These are phyloP conservation scores for Sphyrna mokarran DNA, from an alignment of 2,113 vertebrate species.

Conservation along the genomic window DNA sequence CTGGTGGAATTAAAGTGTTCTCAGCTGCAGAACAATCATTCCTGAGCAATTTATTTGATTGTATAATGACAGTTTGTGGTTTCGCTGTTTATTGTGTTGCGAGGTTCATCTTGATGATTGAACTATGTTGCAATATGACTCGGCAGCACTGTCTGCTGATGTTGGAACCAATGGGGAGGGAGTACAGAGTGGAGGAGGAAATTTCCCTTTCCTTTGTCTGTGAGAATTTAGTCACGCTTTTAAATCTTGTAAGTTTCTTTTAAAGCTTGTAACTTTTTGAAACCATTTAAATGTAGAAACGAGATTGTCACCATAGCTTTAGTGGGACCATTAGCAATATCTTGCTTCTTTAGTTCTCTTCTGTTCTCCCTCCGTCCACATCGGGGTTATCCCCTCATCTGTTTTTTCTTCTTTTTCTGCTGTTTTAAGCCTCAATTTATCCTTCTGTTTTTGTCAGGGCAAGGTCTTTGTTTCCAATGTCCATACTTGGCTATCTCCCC, in stretches of 20 bases:
- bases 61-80: background rate
- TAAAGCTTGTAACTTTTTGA: background rate
- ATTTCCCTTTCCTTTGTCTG: background rate
- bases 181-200: background rate
- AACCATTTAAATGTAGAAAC: background rate
- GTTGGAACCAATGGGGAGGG: background rate
- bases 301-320: no score
- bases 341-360: background rate
- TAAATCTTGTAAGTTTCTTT: background rate
- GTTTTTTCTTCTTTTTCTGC: background rate
- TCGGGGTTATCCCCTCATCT: background rate
- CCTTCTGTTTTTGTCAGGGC: background rate
- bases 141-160: background rate
- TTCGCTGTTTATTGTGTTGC: background rate
- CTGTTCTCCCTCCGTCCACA: background rate
- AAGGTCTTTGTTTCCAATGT: background rate
- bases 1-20: background rate
- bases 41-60: background rate
- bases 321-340: no score
- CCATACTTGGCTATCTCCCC: background rate
- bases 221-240: background rate
- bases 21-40: background rate
- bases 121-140: background rate
- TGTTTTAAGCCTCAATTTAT: background rate
- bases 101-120: background rate